These are phyloP conservation scores for Vannuccia rotundouncinata DNA, from an alignment of 2,888 invertebrate genomes.

Conservation along the genomic window DNA sequence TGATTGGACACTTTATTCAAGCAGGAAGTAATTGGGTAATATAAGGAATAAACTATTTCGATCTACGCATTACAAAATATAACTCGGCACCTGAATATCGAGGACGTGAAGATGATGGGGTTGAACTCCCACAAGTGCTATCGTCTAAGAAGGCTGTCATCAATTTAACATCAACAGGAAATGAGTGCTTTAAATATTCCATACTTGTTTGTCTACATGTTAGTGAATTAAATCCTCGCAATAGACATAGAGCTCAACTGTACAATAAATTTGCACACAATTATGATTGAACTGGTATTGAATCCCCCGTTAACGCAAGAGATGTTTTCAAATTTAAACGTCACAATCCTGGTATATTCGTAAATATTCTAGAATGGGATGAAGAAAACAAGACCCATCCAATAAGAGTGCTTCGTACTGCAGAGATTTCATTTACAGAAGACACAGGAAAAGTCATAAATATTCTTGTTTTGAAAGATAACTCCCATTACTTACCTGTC, in stretches of 20 bases:
- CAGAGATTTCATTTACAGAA: not conserved
- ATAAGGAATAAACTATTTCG: not conserved
- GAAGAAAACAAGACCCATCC: not conserved
- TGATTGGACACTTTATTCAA: not conserved
- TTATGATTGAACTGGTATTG: not conserved
- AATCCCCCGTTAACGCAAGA: not conserved
- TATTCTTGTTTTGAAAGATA: not conserved
- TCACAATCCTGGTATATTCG: not conserved
- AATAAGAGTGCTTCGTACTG: not conserved
- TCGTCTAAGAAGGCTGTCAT: not conserved
- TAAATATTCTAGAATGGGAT: not conserved
- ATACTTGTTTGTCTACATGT: not conserved
- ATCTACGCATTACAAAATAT: not conserved
- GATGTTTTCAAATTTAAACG: not conserved
- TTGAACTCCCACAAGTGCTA: not conserved
- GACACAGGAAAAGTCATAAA: not conserved
- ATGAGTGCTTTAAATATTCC: not conserved
- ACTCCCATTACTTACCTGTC: not conserved
- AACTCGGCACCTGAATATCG: not conserved
- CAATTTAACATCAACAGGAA: not conserved
- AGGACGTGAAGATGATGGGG: not conserved
- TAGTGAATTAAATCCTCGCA: not conserved
- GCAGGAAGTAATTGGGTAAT: not conserved
- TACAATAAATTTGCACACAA: not conserved
- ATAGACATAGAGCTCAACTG: not conserved